These are phyloP conservation scores for Scaptomyza reducta DNA, from an alignment of 2,888 invertebrate genomes.

Conservation along the genomic window DNA sequence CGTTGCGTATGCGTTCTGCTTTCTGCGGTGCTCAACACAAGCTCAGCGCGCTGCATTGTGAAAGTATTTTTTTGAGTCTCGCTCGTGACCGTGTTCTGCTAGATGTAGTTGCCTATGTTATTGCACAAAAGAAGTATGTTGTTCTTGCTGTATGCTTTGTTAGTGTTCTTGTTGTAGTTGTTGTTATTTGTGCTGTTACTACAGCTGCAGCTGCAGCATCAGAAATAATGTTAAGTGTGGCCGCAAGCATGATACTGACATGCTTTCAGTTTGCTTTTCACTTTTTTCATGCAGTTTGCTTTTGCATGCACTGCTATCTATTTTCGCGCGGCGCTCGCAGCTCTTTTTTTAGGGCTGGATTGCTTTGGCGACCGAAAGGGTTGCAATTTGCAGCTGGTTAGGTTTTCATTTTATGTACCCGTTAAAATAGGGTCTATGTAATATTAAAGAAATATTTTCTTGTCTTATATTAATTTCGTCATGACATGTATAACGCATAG, in stretches of 20 bases:
- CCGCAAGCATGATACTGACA: conserved; percentile 79
- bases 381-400: conserved; percentile 29
- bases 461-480: not conserved
- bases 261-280: conserved; percentile 67
- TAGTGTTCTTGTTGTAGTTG: conserved; percentile 19
- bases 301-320: conserved; percentile 33
- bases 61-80: conserved; percentile 44
- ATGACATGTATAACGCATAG: no score
- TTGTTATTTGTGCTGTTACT: conserved; percentile 13
- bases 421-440: no score
- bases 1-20: conserved; percentile 69
- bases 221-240: conserved; percentile 80
- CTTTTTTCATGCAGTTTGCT: conserved; percentile 38
- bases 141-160: conserved; percentile 29
- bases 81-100: conserved; percentile 34
- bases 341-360: conserved; percentile 42
- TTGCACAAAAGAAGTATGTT: conserved; percentile 69
- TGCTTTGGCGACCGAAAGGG: conserved; percentile 27
- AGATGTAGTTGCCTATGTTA: conserved; percentile 40
- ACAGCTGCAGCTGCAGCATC: conserved; percentile 50
- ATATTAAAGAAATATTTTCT: no score
- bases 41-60: conserved; percentile 16
- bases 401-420: conserved; percentile 8
- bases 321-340: conserved; percentile 47
- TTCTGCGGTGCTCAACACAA: conserved; percentile 6